Conservation (phyloP, 2,113 vertebrate species). For the Prunella fulvescens region DNA sequence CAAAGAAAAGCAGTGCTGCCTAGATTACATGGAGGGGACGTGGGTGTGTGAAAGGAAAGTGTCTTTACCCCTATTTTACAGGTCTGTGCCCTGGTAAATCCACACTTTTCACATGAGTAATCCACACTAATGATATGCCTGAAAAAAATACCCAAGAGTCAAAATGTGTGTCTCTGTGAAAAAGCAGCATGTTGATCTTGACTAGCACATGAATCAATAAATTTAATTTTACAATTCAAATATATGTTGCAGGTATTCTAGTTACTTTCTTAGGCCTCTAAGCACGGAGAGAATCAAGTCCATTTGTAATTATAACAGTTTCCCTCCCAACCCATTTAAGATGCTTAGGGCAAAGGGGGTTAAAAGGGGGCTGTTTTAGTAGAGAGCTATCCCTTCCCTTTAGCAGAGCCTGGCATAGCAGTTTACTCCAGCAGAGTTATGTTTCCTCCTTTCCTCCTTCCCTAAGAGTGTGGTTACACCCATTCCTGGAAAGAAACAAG, state of each 20-base stretch:
- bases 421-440: not conserved
- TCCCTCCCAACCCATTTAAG: not conserved
- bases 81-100: not conserved
- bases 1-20: not conserved
- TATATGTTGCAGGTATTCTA: not conserved
- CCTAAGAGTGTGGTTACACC: not conserved
- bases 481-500: not conserved
- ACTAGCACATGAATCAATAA: not conserved
- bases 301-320: not conserved
- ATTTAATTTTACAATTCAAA: not conserved
- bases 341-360: not conserved
- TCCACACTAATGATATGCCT: not conserved
- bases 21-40: not conserved
- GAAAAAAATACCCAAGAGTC: not conserved
- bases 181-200: not conserved
- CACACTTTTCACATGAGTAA: not conserved
- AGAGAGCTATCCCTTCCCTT: not conserved
- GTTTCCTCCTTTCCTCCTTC: not conserved
- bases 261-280: not conserved
- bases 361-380: not conserved
- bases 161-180: not conserved
- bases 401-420: not conserved
- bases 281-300: not conserved
- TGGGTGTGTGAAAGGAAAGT: accelerated
- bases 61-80: not conserved